Base-by-base conservation (phyloP, 2,113 vertebrate genomes). In the Pholis gunnellus region DNA sequence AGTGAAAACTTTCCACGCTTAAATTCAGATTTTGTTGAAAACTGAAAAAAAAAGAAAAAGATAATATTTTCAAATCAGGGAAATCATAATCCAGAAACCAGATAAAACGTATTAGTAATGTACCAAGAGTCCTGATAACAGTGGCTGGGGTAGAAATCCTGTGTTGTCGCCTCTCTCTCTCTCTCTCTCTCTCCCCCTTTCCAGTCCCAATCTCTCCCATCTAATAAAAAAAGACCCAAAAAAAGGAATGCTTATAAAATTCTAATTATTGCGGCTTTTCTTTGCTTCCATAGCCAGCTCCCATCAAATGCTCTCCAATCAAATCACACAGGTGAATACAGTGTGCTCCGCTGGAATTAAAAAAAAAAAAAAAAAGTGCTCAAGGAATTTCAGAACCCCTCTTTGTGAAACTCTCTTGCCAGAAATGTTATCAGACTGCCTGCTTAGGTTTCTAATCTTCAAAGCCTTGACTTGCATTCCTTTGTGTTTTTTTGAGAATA, bases 401-500 rank as follows among this genome's bases (percentile, higher is more conserved):
- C 64, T 84, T 75, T 82, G 77, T 81, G 72, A 86, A 84, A 80
- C 34, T 65, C 66, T 80, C 67, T 66, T 83, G 89, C 87, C 75
- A 66, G 84, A 79, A 83, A 74, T 73, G 59, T 84, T 84, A 88
- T 75, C 73, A 40, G 59, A 69, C 79, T 29, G 9, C 59, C 84
- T 87, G 25, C 86, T 92, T 75, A 25, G 63, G 88, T 92, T 92
- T 90, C 88, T 70, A 71, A 85, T 86, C 87, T 90, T 91, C 89
- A 92, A 93, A 93, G 88, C 8, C 63, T 61, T 64, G 44, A 73
- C 86, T 78, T 88, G 72, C 81, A 88, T 93, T 89, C 90, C 87
- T 90, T 88, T 79, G 82, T 79, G 61, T 83, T 73, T 90, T 87
- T 80, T 88, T 13, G 38, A 36, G 85, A 85, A 87, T 87, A 81